Evolutionary conservation across 1,140 invertebrate genomes (phyloP), one percentile per base, ranked within the genome.

Genomic region (silkworm (Bombyx mori)): DNA sequence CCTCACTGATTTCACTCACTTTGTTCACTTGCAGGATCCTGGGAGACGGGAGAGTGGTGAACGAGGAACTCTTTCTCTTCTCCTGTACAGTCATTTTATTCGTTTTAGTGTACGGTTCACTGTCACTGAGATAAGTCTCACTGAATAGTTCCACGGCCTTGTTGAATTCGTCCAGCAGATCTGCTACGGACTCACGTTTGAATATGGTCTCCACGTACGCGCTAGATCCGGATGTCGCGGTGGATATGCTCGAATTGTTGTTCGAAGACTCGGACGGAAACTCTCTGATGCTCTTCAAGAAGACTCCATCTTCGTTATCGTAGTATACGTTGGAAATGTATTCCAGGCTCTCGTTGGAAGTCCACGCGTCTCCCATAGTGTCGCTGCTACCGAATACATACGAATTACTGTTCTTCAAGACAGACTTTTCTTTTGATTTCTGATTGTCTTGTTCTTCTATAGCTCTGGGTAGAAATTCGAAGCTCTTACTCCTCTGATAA

Each of bases 71-170:
- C 54, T 71, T 80, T 1, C 84, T 68, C 49, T 80, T 79, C 54
- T 80, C 71, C 35, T 68, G 58, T 9, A 66, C 52, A 8, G 62
- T 55, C 51, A 76, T 54, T 9, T 72, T 58, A 6, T 63, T 54
- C 12, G 77, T 68, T 55, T 77, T 76, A 1, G 80, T 82, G 43
- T 87, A 87, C 3, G 77, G 74, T 63, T 87, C 84, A 66, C 78
- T 74, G 63, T 87, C 84, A 71, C 84, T 87, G 57, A 76, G 52
- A 61, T 87, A 87, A 58, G 70, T 81, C 56, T 87, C 84, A 68
- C 79, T 82, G 54, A 87, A 87, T 66, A 82, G 60, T 42, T 87
- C 84, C 47, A 84, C 73, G 0, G 79, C 63, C 58, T 79, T 82
- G 44, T 85, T 64, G 53, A 87, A 87, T 55, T 87, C 79, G 1